These are phyloP conservation scores for Eupelmus urozonus DNA, from an alignment of 2,888 invertebrate species.

Conservation along the genomic window DNA sequence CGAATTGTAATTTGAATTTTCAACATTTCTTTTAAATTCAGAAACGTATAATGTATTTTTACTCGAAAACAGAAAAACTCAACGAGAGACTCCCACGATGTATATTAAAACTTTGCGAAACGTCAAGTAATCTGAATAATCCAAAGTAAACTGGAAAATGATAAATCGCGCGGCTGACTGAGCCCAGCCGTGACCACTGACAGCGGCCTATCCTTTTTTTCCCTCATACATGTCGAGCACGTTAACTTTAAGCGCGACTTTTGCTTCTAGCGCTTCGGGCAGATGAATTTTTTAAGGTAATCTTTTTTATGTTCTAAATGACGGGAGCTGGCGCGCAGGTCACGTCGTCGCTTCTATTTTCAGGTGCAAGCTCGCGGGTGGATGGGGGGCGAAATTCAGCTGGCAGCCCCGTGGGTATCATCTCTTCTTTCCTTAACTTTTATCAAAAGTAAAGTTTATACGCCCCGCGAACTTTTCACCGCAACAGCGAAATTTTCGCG, in stretches of 20 bases:
- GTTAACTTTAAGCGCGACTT: conserved; percentile 12
- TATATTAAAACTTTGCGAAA: too few species aligned
- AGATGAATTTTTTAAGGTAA: conserved; percentile 21
- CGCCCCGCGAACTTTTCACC: conserved; percentile 32
- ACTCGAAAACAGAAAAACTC: too few species aligned
- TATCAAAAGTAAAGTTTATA: conserved; percentile 50
- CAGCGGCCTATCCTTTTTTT: conserved; percentile 2
- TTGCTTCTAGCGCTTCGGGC: not conserved
- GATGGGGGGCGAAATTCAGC: conserved; percentile 22
- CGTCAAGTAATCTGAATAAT: too few species aligned
- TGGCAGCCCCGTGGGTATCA: conserved; percentile 38
- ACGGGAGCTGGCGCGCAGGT: not conserved
- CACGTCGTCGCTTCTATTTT: conserved; percentile 49
- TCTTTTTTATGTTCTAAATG: conserved; percentile 53
- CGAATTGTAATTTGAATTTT: too few species aligned
- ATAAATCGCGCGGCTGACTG: too few species aligned
- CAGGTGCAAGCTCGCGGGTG: too few species aligned
- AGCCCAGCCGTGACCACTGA: too few species aligned
- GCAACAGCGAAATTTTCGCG: conserved; percentile 10
- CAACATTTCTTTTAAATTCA: too few species aligned
- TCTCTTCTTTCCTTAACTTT: conserved; percentile 49
- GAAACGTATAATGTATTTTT: too few species aligned
- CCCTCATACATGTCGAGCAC: conserved; percentile 27
- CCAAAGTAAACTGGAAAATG: too few species aligned
- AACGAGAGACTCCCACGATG: too few species aligned